phyloP scores from a whole-genome alignment of 2,113 vertebrate genomes.

The Thymallus thymallus region DNA sequence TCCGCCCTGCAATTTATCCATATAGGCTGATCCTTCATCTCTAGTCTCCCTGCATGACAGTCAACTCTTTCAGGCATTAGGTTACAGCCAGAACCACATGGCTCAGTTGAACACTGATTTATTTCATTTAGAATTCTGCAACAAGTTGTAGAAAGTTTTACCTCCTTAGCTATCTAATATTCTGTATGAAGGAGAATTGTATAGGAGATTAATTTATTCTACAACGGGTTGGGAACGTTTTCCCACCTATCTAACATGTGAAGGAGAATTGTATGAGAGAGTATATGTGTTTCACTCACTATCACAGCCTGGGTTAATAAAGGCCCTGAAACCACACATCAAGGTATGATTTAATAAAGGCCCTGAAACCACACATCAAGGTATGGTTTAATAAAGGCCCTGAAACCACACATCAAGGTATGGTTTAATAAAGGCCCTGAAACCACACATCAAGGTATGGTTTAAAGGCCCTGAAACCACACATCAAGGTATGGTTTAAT shows the following conservation, averaged over 20 bases:
- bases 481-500: constrained; percentile 32
- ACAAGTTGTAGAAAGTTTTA: background rate
- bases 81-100: background rate
- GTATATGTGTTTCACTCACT: background rate
- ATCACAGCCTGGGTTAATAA: background rate
- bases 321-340: constrained; percentile 28
- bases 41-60: background rate
- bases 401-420: constrained; percentile 37
- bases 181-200: background rate
- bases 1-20: background rate
- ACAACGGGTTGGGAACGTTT: background rate
- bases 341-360: constrained; percentile 11
- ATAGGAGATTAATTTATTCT: background rate
- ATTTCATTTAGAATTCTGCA: background rate
- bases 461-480: constrained; percentile 22
- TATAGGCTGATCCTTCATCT: background rate
- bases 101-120: background rate
- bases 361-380: too few relatives aligned
- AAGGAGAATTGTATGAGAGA: too few relatives aligned
- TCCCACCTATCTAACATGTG: background rate
- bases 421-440: background rate
- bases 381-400: background rate
- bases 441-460: constrained; percentile 24
- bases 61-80: background rate
- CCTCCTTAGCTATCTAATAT: background rate